Conservation (phyloP, 2,888 invertebrate species). For the Podotricha telesiphe region DNA sequence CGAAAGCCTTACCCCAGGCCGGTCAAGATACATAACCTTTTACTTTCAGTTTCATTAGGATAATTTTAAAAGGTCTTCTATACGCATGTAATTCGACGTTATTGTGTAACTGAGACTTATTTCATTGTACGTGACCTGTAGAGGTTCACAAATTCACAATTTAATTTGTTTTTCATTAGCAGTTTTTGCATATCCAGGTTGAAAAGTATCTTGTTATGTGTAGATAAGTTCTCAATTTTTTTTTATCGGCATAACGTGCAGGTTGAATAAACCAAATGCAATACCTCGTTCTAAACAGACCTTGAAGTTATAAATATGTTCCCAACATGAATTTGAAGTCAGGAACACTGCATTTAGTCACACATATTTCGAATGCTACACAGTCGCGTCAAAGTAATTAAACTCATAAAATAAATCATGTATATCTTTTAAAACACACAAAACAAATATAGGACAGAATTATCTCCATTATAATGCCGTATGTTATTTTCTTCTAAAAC, state of each 20-base stretch:
- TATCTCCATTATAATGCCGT: not conserved
- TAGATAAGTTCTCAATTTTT: too few species aligned
- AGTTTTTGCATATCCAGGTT: too few species aligned
- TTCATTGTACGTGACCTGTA: not conserved
- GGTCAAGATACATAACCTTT: conserved; percentile 16
- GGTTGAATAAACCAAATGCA: too few species aligned
- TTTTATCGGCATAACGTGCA: too few species aligned
- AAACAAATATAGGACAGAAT: not conserved
- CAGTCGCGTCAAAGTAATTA: not conserved
- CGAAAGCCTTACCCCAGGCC: conserved; percentile 36
- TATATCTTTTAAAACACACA: not conserved
- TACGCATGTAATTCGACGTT: not conserved
- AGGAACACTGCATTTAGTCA: not conserved
- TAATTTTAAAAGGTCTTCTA: conserved; percentile 2
- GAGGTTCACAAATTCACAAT: not conserved
- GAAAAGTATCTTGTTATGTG: too few species aligned
- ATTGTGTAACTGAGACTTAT: not conserved
- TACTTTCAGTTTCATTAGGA: conserved; percentile 18
- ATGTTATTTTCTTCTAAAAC: not conserved
- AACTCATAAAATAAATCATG: not conserved
- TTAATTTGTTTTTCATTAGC: too few species aligned
- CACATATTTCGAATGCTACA: not conserved
- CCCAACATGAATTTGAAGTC: not conserved
- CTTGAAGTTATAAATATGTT: not conserved
- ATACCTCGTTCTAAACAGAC: too few species aligned